A percentile compares a stretch with the other conserved stretches of the same genome.
phyloP scores from a whole-genome alignment of 2,888 invertebrate genomes.

The Aethes cnicana region DNA sequence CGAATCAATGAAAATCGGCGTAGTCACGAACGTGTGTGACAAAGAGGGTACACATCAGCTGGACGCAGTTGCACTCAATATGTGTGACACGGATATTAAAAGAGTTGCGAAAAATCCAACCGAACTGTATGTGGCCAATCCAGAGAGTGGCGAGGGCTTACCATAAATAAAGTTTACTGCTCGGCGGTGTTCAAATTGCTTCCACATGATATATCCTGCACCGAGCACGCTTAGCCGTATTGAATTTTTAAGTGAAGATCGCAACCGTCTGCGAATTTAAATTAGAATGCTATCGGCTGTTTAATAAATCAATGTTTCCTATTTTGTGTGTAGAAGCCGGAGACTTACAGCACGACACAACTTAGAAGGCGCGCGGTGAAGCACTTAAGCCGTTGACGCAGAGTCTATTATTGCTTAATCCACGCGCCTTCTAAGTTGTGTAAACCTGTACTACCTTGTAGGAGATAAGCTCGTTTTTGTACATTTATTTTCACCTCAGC shows the following conservation, averaged over 20 bases:
- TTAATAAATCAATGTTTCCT: too few relatives aligned
- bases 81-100: constrained; percentile 28
- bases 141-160: constrained; percentile 71
- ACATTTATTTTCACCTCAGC: too few relatives aligned
- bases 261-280: too few relatives aligned
- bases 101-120: constrained; percentile 58
- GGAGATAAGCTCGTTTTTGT: too few relatives aligned
- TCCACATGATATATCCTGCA: constrained; percentile 74
- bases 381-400: too few relatives aligned
- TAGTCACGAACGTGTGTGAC: constrained; percentile 6
- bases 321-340: too few relatives aligned
- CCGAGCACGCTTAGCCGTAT: constrained; percentile 71
- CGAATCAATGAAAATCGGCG: constrained; percentile 17
- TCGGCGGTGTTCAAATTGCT: constrained; percentile 76
- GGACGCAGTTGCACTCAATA: constrained; percentile 27
- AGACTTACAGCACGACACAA: too few relatives aligned
- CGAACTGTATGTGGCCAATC: constrained; percentile 69
- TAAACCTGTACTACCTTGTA: too few relatives aligned
- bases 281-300: too few relatives aligned
- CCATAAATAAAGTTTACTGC: constrained; percentile 80
- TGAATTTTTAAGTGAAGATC: constrained; percentile 74
- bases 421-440: too few relatives aligned
- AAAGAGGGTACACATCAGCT: constrained; percentile 19
- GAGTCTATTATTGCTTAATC: too few relatives aligned
- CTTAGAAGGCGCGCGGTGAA: too few relatives aligned